Evolutionary conservation across 2,888 invertebrate species (phyloP).

Genomic region (Lutraria lutraria): DNA sequence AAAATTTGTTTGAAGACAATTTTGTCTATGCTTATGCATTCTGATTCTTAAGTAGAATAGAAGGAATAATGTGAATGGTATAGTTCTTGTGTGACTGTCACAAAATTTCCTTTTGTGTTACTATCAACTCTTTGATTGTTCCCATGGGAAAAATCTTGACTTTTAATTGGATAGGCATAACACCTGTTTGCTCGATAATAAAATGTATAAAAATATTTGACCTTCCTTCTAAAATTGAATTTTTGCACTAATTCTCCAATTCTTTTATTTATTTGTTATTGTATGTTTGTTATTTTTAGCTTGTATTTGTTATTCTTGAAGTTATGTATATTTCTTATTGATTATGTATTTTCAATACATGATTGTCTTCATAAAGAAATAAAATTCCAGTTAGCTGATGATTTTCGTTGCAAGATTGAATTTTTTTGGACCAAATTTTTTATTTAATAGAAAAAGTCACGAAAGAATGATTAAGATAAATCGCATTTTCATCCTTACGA

Average conservation of each 20-base stretch:
- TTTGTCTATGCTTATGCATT: too few relatives aligned
- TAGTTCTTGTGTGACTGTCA: not conserved
- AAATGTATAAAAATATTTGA: not conserved
- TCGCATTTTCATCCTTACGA: not conserved
- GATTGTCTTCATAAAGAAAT: not conserved
- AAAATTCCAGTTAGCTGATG: not conserved
- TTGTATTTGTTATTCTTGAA: not conserved
- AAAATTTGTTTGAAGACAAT: too few relatives aligned
- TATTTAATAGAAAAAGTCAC: conserved; percentile 2
- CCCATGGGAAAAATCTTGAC: not conserved
- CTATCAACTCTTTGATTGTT: not conserved
- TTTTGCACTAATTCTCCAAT: not conserved
- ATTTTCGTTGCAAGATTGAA: not conserved
- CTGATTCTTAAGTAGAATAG: too few relatives aligned
- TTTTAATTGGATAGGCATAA: not conserved
- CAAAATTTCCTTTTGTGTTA: not conserved
- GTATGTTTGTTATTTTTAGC: not conserved
- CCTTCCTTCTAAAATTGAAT: not conserved
- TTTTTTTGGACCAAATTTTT: not conserved
- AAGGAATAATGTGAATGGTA: too few relatives aligned
- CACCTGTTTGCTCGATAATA: not conserved
- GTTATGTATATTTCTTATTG: not conserved
- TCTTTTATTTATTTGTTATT: not conserved
- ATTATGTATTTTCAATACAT: not conserved
- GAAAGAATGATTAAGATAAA: not conserved